Evolutionary conservation across 2,888 invertebrate genomes (phyloP), one percentile per base, ranked within the genome.

Genomic region (Anaspis maculata): DNA sequence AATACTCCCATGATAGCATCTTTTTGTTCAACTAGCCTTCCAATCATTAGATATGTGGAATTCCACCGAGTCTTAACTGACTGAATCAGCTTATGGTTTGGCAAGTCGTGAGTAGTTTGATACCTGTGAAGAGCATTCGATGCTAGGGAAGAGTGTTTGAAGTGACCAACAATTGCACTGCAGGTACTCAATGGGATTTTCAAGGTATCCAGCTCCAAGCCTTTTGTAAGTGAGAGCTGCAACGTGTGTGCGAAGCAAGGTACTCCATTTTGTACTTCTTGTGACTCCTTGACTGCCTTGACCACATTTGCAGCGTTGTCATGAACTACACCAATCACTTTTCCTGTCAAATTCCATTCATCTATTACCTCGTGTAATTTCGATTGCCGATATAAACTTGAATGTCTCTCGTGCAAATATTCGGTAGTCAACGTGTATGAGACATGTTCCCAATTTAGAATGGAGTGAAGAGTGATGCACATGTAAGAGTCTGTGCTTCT

Each of bases 21-120:
- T 11, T 44, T 41, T 35, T 48, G 45, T 15, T 49, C 43, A 13
- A 48, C 5, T 6, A 46, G 22, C 21, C 45, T 27, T 31, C 37
- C 44, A 21, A 42, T 13, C 46, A 46, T 48, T 25, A 16, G 33
- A 42, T 37, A 48, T 5, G 39, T 41, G 12, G 45, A 48, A 27
- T 42, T 42, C 42, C 42, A 42, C 10, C 39, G 39, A 6, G 42
- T 42, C 33, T 42, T 42, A 2, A 42, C 39, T 7, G 42, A 32
- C 15, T 42, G 39, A 24, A 36, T 39, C 15, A 42, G 34, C 30
- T 39, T 42, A 30, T 39, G 35, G 11, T 30, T 15, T 24, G 19
- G 11, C 33, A 42, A 30, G 25, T 27, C 28, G 3, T 33, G 16
- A 27, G 39, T 36, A 16, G n/a, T 25, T 27, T 39, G 39, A 36